Percentiles rank a stretch among this genome's conserved stretches.
These are phyloP conservation scores for Alectoris magna DNA, from an alignment of 2,797 vertebrate genomes.

Conservation along the genomic window DNA sequence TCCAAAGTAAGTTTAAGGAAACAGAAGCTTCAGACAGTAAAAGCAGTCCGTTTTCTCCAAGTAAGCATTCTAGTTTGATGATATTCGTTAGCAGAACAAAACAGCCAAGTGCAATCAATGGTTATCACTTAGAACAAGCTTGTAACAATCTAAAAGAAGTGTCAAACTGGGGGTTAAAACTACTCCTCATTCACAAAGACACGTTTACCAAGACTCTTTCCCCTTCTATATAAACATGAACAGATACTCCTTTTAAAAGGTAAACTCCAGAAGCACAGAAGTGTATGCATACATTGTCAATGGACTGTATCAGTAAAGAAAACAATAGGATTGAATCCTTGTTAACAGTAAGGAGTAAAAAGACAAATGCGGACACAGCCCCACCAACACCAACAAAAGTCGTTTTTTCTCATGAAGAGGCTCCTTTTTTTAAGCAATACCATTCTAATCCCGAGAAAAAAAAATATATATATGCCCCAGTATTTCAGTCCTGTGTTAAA, in stretches of 20 bases:
- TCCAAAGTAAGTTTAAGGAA: neutral
- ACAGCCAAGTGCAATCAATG: neutral
- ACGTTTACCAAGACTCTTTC: neutral
- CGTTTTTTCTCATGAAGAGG: neutral
- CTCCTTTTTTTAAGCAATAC: neutral
- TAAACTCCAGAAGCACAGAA: neutral
- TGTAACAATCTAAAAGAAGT: neutral
- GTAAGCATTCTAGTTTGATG: neutral
- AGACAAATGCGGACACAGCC: neutral
- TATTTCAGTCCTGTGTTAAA: neutral
- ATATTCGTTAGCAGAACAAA: neutral
- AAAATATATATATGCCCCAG: no score
- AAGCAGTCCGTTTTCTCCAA: neutral
- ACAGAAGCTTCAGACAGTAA: neutral
- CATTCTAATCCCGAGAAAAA: neutral
- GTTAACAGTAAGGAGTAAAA: neutral
- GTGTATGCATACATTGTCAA: neutral
- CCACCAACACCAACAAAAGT: neutral
- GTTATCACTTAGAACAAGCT: neutral
- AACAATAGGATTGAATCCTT: neutral
- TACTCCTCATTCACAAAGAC: neutral
- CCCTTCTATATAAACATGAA: neutral
- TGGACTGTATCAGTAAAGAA: neutral
- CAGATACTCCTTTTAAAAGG: neutral
- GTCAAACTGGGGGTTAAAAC: neutral